Evolutionary conservation across 2,888 invertebrate species (phyloP).

Genomic region (Eristalis pertinax): DNA sequence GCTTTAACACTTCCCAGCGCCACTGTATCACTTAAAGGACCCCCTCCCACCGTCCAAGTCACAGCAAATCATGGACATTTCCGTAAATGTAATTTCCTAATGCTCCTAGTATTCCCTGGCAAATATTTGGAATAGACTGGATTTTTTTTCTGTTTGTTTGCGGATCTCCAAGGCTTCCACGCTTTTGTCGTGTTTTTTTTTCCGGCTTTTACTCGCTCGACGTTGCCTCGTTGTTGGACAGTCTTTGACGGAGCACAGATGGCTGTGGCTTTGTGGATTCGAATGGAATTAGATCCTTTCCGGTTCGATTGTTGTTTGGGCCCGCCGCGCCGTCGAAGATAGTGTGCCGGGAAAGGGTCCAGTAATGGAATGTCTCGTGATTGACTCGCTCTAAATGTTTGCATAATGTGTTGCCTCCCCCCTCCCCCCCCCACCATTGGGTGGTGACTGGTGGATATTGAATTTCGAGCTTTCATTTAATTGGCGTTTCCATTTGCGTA

Average conservation of each 20-base stretch:
- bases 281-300: constrained; percentile 12
- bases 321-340: too few relatives aligned
- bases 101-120: constrained; percentile 45
- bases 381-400: constrained; percentile 40
- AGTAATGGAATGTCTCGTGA: constrained; percentile 35
- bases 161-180: not conserved
- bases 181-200: not conserved
- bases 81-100: constrained; percentile 62
- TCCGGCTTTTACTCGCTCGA: too few relatives aligned
- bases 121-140: constrained; percentile 40
- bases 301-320: not conserved
- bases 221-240: not conserved
- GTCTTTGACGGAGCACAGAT: not conserved
- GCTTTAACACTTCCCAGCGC: too few relatives aligned
- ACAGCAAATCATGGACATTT: not conserved
- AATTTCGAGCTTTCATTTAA: constrained; percentile 39
- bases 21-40: not conserved
- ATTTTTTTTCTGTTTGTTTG: constrained; percentile 6
- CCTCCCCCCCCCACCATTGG: too few relatives aligned
- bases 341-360: constrained; percentile 5
- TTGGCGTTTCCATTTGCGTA: constrained; percentile 5
- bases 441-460: constrained; percentile 24
- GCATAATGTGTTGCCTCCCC: constrained; percentile 12
- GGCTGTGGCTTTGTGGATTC: constrained; percentile 16
- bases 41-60: not conserved